phyloP scores from a whole-genome alignment of 2,113 vertebrate species.

The Megalops atlanticus region DNA sequence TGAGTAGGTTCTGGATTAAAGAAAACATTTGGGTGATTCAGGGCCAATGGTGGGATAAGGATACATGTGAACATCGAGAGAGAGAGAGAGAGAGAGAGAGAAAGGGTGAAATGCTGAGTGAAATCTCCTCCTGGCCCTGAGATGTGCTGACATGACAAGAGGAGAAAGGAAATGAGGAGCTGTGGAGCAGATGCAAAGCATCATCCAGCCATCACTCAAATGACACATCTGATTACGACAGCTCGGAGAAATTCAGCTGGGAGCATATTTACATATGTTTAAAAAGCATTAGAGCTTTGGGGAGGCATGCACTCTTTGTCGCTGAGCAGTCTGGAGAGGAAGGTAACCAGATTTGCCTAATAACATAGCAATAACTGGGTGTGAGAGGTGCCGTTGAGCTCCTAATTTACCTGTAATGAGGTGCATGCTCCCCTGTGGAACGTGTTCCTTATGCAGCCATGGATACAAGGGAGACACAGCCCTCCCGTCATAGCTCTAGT shows the following conservation, averaged over 20 bases:
- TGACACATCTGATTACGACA: constrained; percentile 61
- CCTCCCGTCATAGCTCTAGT: not conserved
- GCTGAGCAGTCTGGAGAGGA: constrained; percentile 42
- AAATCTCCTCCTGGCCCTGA: too few relatives aligned
- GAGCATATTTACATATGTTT: constrained; percentile 60
- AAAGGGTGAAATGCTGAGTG: not conserved
- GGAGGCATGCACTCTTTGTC: constrained; percentile 26
- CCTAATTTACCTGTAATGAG: constrained; percentile 48
- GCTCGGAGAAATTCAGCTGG: constrained; percentile 48
- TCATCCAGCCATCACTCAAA: constrained; percentile 64
- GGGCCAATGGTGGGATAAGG: not conserved
- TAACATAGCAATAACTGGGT: constrained; percentile 31
- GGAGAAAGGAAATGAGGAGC: not conserved
- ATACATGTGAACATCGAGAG: not conserved
- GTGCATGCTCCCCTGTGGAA: not conserved
- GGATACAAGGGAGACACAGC: not conserved
- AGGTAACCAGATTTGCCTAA: constrained; percentile 43
- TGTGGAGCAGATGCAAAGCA: constrained; percentile 25
- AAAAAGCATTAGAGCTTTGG: constrained; percentile 55
- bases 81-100: not conserved
- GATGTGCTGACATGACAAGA: not conserved
- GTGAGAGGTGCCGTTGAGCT: constrained; percentile 27
- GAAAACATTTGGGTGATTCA: too few relatives aligned
- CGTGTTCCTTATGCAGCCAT: not conserved
- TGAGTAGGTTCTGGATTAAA: too few relatives aligned